Base-by-base conservation (phyloP, 2,888 invertebrate genomes). In the Torymus texanus region DNA sequence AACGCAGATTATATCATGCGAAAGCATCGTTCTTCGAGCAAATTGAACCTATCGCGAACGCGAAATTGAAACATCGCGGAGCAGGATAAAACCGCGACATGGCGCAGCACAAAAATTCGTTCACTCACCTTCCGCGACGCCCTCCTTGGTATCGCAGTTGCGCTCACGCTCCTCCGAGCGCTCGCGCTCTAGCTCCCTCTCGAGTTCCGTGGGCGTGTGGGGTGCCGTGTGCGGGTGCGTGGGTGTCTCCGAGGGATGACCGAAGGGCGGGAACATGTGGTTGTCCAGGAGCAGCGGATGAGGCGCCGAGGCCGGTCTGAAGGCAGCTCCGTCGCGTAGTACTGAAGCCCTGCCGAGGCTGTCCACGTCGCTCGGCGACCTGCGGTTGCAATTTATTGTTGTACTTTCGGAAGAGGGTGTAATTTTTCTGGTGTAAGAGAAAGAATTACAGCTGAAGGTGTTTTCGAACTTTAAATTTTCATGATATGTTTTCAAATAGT, bases 261-360 rank as follows among this genome's bases (percentile, higher is more conserved):
- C 85, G 81, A 88, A 90, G 75, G 87, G 83, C 77, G 88, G 88
- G 83, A 87, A 87, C 63, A 87, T 85, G 74, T 84, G 85, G 78
- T 86, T 88, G 84, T 93, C 93, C 91, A 93, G 86, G 90, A 93
- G 91, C 91, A 93, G 89, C 91, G 92, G 88, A 92, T 91, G 87
- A 87, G 92, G 85, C 91, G 93, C 89, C 91, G 93, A 88, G 88
- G 92, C 86, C 90, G 92, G 84, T 91, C 92, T 87, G 91, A 92
- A 84, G 90, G 92, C 87, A 83, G 88, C 87, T 56, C 93, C 93
- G 86, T 94, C 94, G 78, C 94, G 91, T 84, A 95, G 88, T 18
- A 95, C 95, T 81, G 94, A 94, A 65, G 94, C 94, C 83, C 94
- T 91, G 78, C 91, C 90, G 81, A 89, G 81, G 51, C 87, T 84